Evolutionary conservation across 1,140 invertebrate genomes (phyloP).

Genomic region (Hylaeus volcanicus): DNA sequence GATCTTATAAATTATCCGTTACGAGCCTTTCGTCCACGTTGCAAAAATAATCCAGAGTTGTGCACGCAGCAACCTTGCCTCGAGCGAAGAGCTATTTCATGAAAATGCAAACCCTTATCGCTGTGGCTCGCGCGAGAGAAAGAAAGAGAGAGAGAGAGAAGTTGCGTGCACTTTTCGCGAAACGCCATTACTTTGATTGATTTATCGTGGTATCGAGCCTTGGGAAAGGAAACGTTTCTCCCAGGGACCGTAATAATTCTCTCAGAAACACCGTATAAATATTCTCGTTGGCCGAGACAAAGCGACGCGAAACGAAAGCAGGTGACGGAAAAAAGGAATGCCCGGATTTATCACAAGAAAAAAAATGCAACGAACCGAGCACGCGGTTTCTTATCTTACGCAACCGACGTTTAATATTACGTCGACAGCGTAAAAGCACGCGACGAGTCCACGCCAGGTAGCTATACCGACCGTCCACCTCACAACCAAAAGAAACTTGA

Average conservation of each 20-base stretch:
- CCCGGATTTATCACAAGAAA: conserved; percentile 7
- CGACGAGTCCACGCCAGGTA: conserved; percentile 40
- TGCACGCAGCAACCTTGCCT: not conserved
- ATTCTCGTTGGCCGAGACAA: not conserved
- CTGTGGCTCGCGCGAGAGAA: not conserved
- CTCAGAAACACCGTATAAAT: not conserved
- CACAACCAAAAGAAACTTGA: no score
- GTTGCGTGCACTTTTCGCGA: not conserved
- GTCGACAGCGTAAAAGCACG: conserved; percentile 36
- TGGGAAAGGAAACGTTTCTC: no score
- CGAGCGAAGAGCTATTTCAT: not conserved
- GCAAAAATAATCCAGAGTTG: not conserved
- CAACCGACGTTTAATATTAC: conserved; percentile 44
- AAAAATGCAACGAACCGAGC: not conserved
- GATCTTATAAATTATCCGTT: no score
- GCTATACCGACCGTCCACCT: not conserved
- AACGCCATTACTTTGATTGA: not conserved
- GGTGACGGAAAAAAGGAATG: no score
- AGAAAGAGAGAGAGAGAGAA: not conserved
- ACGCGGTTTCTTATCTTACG: conserved; percentile 39
- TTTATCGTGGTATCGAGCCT: not conserved
- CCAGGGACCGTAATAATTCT: not conserved
- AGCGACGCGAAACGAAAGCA: no score
- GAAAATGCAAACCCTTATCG: conserved; percentile 4
- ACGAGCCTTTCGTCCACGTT: not conserved